Base-by-base conservation (phyloP, 2,797 vertebrate genomes). In the Avahi laniger region DNA sequence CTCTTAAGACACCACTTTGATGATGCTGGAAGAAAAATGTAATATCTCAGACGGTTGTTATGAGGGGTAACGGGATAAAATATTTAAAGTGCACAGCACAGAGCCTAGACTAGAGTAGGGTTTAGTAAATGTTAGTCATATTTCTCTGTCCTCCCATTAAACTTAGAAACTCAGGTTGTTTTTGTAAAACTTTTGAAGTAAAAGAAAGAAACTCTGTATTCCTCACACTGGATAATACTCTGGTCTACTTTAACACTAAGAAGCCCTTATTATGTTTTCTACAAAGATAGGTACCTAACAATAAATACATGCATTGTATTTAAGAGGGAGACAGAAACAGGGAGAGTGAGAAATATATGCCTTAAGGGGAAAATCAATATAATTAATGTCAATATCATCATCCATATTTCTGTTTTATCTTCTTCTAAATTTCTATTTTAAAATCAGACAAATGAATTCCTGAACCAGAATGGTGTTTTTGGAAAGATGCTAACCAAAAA, bases 311-410 rank as follows among this genome's bases (percentile, higher is more conserved):
- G 15, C 54, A 15, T 70, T 10, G 12, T 38, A 17, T 54, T 65
- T 48, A 76, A 91, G 43, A 94, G 26, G 79, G 30, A 83, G 22
- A 26, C 11, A 69, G 63, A 86, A 86, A 88, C n/a, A 81, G 41
- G 54, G 15, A 75, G 17, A 75, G 20, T 7, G 7, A 83, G 83
- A 89, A 54, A 50, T 17, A 24, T 17, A 43, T 11, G 52, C 65
- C 52, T 91, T 75, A 81, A 89, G 18, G 8, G 35, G 41, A 94
- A 93, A 90, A 95, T 85, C 92, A 76, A 81, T 93, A 90, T 38
- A 95, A 96, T 93, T 96, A 97, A 93, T 89, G 59, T 89, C 97
- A 93, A 97, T 95, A 97, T 94, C 76, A 33, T 85, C 81, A 94
- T 95, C 96, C 75, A 96, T 28, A 73, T 70, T 96, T 80, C 95